Conservation (phyloP, 2,113 vertebrate genomes). For the Carassius gibelio region DNA sequence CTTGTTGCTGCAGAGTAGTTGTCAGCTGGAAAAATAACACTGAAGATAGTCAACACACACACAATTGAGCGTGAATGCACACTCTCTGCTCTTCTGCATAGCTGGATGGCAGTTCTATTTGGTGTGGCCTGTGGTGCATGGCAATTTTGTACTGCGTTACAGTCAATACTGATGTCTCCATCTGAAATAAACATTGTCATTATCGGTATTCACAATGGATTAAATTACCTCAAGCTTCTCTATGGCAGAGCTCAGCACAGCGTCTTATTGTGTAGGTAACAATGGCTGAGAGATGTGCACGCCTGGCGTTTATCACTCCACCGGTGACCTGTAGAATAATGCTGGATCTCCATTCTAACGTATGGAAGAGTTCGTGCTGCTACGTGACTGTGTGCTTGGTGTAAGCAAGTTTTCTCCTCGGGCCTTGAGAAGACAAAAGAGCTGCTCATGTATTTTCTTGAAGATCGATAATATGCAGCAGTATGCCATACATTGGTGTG, state of each 20-base stretch:
- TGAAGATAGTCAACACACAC: background rate
- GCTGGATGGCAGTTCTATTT: constrained; percentile 41
- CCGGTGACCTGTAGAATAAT: constrained; percentile 40
- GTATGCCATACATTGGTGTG: background rate
- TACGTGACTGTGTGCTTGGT: constrained; percentile 5
- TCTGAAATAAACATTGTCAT: constrained; percentile 55
- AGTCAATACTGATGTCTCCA: constrained; percentile 47
- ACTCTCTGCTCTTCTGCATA: constrained; percentile 41
- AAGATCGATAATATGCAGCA: background rate
- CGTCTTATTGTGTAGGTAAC: constrained; percentile 46
- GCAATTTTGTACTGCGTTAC: constrained; percentile 59
- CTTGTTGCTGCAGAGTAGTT: background rate
- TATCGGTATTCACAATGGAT: constrained; percentile 53
- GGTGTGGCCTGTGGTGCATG: constrained; percentile 63
- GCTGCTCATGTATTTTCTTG: background rate
- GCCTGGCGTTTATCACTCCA: constrained; percentile 42
- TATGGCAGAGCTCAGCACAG: constrained; percentile 40
- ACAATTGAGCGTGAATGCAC: constrained; percentile 22
- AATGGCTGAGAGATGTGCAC: constrained; percentile 44
- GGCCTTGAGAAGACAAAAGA: constrained; percentile 6
- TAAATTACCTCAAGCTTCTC: constrained; percentile 50
- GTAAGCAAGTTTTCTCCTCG: background rate
- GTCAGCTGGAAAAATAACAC: background rate
- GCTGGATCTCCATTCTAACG: constrained; percentile 39
- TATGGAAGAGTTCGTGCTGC: constrained; percentile 21